Evolutionary conservation across 2,888 invertebrate genomes (phyloP), one percentile per base, ranked within the genome.

Genomic region (Marronus borbonicus): DNA sequence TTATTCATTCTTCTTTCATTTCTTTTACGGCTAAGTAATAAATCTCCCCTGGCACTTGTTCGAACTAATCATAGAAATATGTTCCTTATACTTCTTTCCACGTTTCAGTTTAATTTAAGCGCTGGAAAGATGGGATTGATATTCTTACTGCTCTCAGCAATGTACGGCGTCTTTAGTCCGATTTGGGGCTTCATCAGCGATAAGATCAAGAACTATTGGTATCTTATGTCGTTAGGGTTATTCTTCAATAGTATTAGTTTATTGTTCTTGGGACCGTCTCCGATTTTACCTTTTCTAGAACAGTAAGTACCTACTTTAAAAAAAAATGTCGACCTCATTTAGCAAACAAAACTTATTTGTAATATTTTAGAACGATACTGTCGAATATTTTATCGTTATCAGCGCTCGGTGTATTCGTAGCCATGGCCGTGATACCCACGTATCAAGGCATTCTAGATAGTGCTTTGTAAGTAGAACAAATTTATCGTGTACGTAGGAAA

Each of bases 111-210:
- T 83, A 88, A 90, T 49, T 87, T 94, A 60, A 91, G 92, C 49
- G 91, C 93, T 0, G 90, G 92, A 81, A 92, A 93, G 83, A 91
- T 94, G 36, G 94, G 94, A 39, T 86, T 94, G 10, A 91, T 94
- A 82, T 95, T 95, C 85, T 88, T 95, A 12, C 88, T 94, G 50
- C 90, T 93, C 81, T 94, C 94, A 3, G 92, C 92, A 76, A 90
- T 93, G 50, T 95, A 94, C 83, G 94, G 93, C 10, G 89, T 94
- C 77, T 93, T 92, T 82, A 93, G 94, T 83, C 94, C 94, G 0
- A 89, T 93, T 76, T 94, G 93, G 93, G 94, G 94, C 58, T 93
- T 92, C 91, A 88, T 93, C 0, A 92, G 93, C 0, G 94, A 94
- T 85, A 90, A 90, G 81, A 89, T 92, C 12, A 81, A 83, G 2